Evolutionary conservation across 2,113 vertebrate genomes (phyloP).

Genomic region (Quiscalus mexicanus): DNA sequence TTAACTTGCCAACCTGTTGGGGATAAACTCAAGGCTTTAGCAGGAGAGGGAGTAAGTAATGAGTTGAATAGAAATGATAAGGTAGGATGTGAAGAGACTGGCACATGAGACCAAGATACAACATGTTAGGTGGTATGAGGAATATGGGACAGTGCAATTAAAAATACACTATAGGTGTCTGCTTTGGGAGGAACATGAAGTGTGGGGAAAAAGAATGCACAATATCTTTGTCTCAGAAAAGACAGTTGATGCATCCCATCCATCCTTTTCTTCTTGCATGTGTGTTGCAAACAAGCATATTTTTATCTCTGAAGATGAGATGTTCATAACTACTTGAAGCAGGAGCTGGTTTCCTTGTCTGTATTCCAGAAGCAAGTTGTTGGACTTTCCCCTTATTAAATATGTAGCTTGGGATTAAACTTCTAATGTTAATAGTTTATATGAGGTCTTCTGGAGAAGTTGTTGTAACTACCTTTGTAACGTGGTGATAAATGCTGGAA

Average conservation of each 20-base stretch:
- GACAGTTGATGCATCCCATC: neutral
- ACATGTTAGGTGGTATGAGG: neutral
- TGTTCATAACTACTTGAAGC: neutral
- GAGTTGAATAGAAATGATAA: neutral
- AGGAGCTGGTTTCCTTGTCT: neutral
- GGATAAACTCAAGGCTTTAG: neutral
- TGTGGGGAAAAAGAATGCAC: neutral
- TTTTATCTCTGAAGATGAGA: neutral
- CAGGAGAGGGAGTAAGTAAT: neutral
- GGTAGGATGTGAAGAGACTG: neutral
- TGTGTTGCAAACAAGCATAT: neutral
- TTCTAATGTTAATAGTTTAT: neutral
- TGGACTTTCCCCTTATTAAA: neutral
- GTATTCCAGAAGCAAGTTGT: neutral
- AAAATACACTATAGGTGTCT: neutral
- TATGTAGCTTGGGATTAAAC: neutral
- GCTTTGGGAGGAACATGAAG: neutral
- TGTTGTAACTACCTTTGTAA: neutral
- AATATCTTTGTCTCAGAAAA: neutral
- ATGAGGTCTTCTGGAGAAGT: neutral
- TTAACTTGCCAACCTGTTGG: neutral
- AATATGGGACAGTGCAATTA: neutral
- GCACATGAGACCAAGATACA: neutral
- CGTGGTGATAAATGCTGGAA: accelerated
- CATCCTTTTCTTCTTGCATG: neutral